Base-by-base conservation (phyloP, 2,888 invertebrate genomes). In the Phalera bucephala region DNA sequence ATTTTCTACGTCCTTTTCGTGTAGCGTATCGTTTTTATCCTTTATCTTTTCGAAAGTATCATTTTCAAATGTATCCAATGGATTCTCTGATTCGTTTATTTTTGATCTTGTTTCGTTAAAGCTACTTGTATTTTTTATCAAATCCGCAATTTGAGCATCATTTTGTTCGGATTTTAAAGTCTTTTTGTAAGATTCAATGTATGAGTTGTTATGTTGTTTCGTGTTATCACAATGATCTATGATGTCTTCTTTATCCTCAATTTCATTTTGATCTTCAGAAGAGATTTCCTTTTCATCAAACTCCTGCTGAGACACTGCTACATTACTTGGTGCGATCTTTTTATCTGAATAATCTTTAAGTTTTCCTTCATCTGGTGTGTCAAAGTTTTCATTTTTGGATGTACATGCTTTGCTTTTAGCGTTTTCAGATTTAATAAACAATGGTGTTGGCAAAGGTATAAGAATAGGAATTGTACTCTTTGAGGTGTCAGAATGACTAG, bases 101-200 rank as follows among this genome's bases (percentile, higher is more conserved):
- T 35, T 27, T 17, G n/a, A 26, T n/a, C 17, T 30, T 19, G 23
- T 20, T 31, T 10, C 23, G 11, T 13, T 5, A 13, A 8, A 14
- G 2, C 9, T 9, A 13, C 2, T 21, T 17, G 5, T 21, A n/a
- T 15, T 36, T 14, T 5, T 19, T 20, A 9, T 27, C 13, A 19
- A 17, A 13, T 17, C 19, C 1, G 12, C 11, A 14, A 36, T 32
- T 23, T 14, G 34, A 26, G 35, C 20, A 14, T 22, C 30, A n/a
- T 50, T 33, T 26, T 31, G 29, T 25, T 39, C 38, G 12, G 30
- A 7, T 25, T 25, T 25, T 5, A 23, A 23, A 10, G 9, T n/a
- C n/a, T n/a, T n/a, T n/a, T n/a, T n/a, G n/a, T 11, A 5, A 23
- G 6, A 23, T 9, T 23, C 23, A 4, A 11, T 23, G 11, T 23